Evolutionary conservation across 2,888 invertebrate genomes (phyloP).

Genomic region (Neria commutata): DNA sequence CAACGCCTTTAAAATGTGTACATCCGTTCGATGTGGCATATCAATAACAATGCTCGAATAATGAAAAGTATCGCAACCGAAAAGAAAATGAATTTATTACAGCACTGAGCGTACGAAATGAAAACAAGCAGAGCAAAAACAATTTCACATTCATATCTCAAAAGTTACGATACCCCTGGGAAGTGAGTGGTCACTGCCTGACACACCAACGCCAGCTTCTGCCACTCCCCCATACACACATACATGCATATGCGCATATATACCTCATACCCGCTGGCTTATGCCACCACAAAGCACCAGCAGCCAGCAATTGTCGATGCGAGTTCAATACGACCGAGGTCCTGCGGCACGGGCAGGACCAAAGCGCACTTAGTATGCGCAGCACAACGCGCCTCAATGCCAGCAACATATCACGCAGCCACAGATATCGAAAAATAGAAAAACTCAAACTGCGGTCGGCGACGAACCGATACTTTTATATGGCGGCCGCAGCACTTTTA

Average conservation of each 20-base stretch:
- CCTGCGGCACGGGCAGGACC: slow-evolving; percentile 29
- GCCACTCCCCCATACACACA: slow-evolving; percentile 9
- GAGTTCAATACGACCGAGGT: slow-evolving; percentile 41
- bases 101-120: slow-evolving; percentile 25
- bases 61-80: slow-evolving; percentile 15
- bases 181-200: slow-evolving; percentile 43
- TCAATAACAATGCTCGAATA: slow-evolving; percentile 1
- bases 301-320: slow-evolving; percentile 22
- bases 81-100: slow-evolving; percentile 28
- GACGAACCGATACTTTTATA: slow-evolving; percentile 5
- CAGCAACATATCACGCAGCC: background rate
- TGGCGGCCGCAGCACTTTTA: slow-evolving; percentile 18
- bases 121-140: slow-evolving; percentile 38
- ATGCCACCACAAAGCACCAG: background rate
- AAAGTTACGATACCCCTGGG: slow-evolving; percentile 60
- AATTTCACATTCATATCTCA: slow-evolving; percentile 62
- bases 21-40: background rate
- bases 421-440: no score
- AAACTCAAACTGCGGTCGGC: slow-evolving; percentile 5
- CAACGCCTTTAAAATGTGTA: no score
- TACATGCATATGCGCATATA: slow-evolving; percentile 3
- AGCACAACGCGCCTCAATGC: slow-evolving; percentile 35
- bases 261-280: background rate
- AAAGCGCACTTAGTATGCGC: slow-evolving; percentile 40
- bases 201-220: slow-evolving; percentile 3